phyloP scores from a whole-genome alignment of 2,888 invertebrate species.

The Gasteruption jaculator region DNA sequence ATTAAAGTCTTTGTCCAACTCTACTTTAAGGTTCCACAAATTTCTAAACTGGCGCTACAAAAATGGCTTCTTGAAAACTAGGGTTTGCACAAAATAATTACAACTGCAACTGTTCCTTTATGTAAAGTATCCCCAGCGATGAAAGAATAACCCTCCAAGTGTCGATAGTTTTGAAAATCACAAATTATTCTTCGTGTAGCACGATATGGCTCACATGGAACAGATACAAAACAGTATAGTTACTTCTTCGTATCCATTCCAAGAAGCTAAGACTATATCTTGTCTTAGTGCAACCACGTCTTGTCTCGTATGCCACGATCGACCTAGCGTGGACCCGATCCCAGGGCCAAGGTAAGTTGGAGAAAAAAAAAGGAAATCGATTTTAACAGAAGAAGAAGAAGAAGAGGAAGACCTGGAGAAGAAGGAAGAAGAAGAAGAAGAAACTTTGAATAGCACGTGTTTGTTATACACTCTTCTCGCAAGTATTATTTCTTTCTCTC shows the following conservation, averaged over 20 bases:
- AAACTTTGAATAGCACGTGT: too few relatives aligned
- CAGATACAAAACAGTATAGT: too few relatives aligned
- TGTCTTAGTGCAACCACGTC: slow-evolving; percentile 32
- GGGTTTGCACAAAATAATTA: too few relatives aligned
- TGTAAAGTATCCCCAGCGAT: too few relatives aligned
- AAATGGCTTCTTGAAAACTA: too few relatives aligned
- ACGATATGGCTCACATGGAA: slow-evolving; percentile 32
- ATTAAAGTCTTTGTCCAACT: too few relatives aligned
- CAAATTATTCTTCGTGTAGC: slow-evolving; percentile 47
- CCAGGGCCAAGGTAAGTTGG: slow-evolving; percentile 11
- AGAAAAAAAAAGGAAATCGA: slow-evolving; percentile 11
- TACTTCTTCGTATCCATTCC: too few relatives aligned
- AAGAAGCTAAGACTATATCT: slow-evolving; percentile 31
- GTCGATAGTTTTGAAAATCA: too few relatives aligned
- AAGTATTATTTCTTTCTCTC: not conserved
- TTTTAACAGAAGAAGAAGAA: slow-evolving; percentile 2
- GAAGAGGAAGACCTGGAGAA: not conserved
- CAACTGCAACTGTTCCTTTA: too few relatives aligned
- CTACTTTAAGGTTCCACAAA: too few relatives aligned
- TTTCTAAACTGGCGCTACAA: too few relatives aligned
- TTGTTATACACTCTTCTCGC: not conserved
- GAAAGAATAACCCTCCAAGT: too few relatives aligned
- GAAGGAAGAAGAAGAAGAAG: slow-evolving; percentile 6
- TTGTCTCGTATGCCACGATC: slow-evolving; percentile 47
- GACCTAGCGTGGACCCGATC: slow-evolving; percentile 30